Evolutionary conservation across 2,888 invertebrate species (phyloP), one percentile per base, ranked within the genome.

Genomic region (Papilio gigon): DNA sequence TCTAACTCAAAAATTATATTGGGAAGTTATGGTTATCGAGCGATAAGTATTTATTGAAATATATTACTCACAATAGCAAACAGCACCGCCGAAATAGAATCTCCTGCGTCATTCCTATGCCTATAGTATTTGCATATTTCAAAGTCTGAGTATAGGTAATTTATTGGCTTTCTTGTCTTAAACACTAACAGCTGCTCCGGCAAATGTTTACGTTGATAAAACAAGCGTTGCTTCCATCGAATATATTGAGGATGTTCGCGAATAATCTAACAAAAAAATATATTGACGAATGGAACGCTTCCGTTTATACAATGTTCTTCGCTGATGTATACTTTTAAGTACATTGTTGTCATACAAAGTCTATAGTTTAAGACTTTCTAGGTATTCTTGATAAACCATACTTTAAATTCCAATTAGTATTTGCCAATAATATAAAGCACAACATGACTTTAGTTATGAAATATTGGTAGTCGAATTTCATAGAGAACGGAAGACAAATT

Each of bases 71-170:
- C 75, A 78, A 77, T 77, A 74, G 71, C 76, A 72, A 75, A 72
- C 64, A 70, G 71, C 68, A 60, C 72, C 14, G 22, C 76, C 73
- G 73, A 81, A 84, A 83, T 83, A 84, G 77, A 75, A 70, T 70
- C 67, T 75, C 68, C 76, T 82, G 78, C 85, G 85, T 86, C 85
- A 86, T 77, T 76, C 74, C 79, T 79, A 78, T 79, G 80, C 75
- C 68, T 71, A 74, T 37, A 63, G 60, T 64, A 70, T 63, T 68
- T 70, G 56, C 66, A 66, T 66, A 65, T 65, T 69, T 66, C 70
- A 68, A 70, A 63, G 67, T 68, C 76, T 63, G 67, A 64, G 71
- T 71, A 71, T 71, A 74, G 68, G 71, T 74, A 74, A 75, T 74
- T 73, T 76, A 77, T 76, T 72, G 79, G 73, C 75, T 76, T 72